Base-by-base conservation (phyloP, 2,113 vertebrate species). In the Heptranchias perlo region DNA sequence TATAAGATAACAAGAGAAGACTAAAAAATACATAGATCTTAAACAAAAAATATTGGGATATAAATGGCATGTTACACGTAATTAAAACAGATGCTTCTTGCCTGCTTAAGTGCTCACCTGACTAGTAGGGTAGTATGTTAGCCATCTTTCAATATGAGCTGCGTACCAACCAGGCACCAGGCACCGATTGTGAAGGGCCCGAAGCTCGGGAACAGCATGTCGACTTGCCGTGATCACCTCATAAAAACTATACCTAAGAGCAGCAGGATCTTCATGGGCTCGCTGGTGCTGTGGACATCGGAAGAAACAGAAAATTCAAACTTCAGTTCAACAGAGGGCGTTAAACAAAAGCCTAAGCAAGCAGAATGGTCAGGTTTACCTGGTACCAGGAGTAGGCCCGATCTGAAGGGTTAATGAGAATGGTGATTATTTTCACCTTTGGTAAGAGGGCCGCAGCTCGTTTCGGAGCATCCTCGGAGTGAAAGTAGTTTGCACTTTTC, bases 341-440 rank as follows among this genome's bases (percentile, higher is more conserved):
- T 49, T 94, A 8, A 67, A 65, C 23, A 39, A 28, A 69, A 4
- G 44, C 28, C 25, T 49, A 4, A 95, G 64, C 3, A 95, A 69
- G 94, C 94, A 52, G 62, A 73, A 95, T 31, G 44, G 64, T 52
- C 23, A 52, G 3, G 78, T 96, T 7, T 97, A 99, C 99, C 98
- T 99, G 99, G 96, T 99, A 99, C 99, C 99, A 99, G 96, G 99
- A 99, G 92, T 99, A 99, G 0, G 99, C 99, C 92, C 99, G 97
- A 97, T 99, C 99, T 0, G 99, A 99, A 0, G 99, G 99, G 96
- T 99, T 99, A 62, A 99, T 99, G 96, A 99, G 99, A 96, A 99
- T 98, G 95, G 99, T 99, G 97, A 99, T 98, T 97, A 99, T 98
- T 97, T 99, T 99, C 97, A 99, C 98, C 97, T 99, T 99, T 95